Evolutionary conservation across 2,888 invertebrate species (phyloP), one percentile per base, ranked within the genome.

Genomic region (Dermolepida albohirtum): DNA sequence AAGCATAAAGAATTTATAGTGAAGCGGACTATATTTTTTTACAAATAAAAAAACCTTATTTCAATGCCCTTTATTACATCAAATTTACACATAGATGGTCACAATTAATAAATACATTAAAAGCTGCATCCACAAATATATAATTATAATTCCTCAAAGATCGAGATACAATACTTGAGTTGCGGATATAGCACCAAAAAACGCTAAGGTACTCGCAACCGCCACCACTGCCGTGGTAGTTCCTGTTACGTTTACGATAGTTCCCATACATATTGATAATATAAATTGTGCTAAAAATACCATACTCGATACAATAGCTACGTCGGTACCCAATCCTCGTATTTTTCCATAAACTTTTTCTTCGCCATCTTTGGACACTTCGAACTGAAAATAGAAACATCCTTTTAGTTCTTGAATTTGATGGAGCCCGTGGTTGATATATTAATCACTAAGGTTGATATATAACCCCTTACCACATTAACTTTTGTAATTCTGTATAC

Each of bases 291-390:
- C 97, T 71, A 97, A 87, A 82, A 98, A 98, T 10, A 84, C 97
- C 92, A 97, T 97, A 79, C 94, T 95, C 79, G 96, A 95, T 41
- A 98, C 93, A 63, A 97, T 90, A 0, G 97, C 97, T 0, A 98
- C 91, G 81, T 98, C 97, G 0, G 97, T 98, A 6, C 97, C 97
- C 63, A 98, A 87, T 5, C 97, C 97, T 8, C 97, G 89, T n/a
- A 91, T 86, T 66, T 89, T 88, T 0, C 87, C 87, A 54, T 88
- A 86, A 67, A 85, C 79, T 73, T 86, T 85, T 5, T 85, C 85
- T 72, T 86, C 84, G 1, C 89, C 89, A 27, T 85, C 86, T 43
- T 80, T 78, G 41, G 86, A 86, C 27, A 88, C 78, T 76, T 88
- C 89, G 79, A 91, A 91, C 90, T 90, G 75, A 67, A 84, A 81